Evolutionary conservation across 2,113 vertebrate genomes (phyloP).

Genomic region (Salminus brasiliensis): DNA sequence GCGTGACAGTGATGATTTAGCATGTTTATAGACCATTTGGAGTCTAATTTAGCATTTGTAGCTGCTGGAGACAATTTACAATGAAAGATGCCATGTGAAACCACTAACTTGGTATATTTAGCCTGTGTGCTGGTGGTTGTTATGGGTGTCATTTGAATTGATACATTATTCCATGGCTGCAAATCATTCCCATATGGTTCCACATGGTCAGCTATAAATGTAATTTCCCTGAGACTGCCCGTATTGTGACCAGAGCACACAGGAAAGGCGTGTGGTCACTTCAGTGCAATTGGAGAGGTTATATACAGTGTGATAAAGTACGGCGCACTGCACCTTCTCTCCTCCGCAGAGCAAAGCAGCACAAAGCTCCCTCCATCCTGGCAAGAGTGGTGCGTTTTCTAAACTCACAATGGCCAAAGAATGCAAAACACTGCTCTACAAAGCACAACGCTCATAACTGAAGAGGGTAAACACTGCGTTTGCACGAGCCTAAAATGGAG

Average conservation of each 20-base stretch:
- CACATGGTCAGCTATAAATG: conserved; percentile 54
- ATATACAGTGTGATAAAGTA: conserved; percentile 45
- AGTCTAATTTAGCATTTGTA: too few species aligned
- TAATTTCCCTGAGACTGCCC: conserved; percentile 48
- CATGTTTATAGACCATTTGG: too few species aligned
- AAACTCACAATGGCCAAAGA: conserved; percentile 38
- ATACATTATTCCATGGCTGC: conserved; percentile 49
- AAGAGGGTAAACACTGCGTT: not conserved
- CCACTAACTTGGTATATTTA: conserved; percentile 37
- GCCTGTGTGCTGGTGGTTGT: conserved; percentile 44
- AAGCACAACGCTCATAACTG: not conserved
- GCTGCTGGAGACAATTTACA: too few species aligned
- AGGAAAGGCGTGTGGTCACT: conserved; percentile 32
- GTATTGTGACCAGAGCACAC: conserved; percentile 57
- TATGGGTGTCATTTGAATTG: conserved; percentile 52
- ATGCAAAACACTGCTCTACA: not conserved
- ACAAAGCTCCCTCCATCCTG: too few species aligned
- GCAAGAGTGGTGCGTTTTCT: conserved; percentile 46
- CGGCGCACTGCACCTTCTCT: conserved; percentile 34
- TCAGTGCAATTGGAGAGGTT: conserved; percentile 44
- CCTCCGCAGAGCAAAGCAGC: conserved; percentile 48
- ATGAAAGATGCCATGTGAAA: too few species aligned
- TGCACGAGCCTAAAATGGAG: not conserved
- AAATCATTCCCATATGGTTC: conserved; percentile 60
- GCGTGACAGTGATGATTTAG: too few species aligned